A percentile compares a stretch with the other conserved stretches of the same genome.
Conservation (phyloP, 2,797 vertebrate genomes). For the Yasuhikotakia modesta region DNA sequence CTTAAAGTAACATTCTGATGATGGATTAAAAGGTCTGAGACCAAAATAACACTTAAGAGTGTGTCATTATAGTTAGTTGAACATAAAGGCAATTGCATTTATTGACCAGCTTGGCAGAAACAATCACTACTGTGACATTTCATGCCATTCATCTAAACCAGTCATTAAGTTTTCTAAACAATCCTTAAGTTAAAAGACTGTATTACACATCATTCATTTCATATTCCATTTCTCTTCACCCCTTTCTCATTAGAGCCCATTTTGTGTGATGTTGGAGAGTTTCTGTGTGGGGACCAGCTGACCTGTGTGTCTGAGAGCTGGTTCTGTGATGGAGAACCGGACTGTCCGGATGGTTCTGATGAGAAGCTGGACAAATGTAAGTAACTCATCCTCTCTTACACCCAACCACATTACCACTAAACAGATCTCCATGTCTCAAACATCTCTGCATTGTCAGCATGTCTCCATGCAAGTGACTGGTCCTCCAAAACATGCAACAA, state of each 20-base stretch:
- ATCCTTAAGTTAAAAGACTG: no score
- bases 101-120: no score
- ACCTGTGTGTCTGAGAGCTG: constrained; percentile 89
- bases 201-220: constrained; percentile 37
- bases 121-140: no score
- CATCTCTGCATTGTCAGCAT: constrained; percentile 18
- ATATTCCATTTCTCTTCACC: constrained; percentile 64
- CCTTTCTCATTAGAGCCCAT: constrained; percentile 76
- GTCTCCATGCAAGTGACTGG: not conserved
- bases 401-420: constrained; percentile 57
- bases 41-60: no score
- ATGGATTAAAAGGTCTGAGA: not conserved
- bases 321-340: constrained; percentile 91
- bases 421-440: constrained; percentile 1
- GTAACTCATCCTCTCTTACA: constrained; percentile 70
- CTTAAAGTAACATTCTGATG: not conserved
- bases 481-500: constrained; percentile 7
- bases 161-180: no score
- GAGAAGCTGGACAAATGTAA: constrained; percentile 85
- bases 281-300: constrained; percentile 84
- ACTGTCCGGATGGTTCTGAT: constrained; percentile 90
- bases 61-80: no score
- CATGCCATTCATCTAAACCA: not conserved
- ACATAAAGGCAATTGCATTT: no score
- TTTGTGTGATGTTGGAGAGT: constrained; percentile 88